Base-by-base conservation (phyloP, 2,888 invertebrate genomes). In the Tenthredo amoena region DNA sequence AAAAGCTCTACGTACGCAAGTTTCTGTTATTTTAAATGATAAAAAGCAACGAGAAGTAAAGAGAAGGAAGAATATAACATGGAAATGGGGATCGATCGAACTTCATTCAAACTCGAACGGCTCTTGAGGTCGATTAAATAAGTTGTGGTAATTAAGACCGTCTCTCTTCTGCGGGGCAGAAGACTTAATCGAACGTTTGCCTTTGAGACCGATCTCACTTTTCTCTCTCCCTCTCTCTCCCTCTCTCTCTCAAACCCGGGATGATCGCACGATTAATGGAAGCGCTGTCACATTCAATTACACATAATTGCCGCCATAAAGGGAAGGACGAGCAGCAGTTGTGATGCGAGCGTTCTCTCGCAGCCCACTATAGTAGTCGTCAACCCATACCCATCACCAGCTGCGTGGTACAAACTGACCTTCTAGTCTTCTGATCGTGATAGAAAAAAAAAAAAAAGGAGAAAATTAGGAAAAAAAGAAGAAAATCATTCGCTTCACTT, bases 261-360 rank as follows among this genome's bases (percentile, higher is more conserved):
- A 77, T 77, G 85, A 85, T 62, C 68, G 85, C 77, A 65, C 68
- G 85, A 58, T 77, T 62, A 77, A 76, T 76, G 77, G 85, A 65
- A 58, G 65, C 77, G 34, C 85, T 77, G 77, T 85, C 77, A 85
- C 62, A 85, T 77, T 77, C 85, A 85, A 85, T 85, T 85, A 85
- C 62, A 40, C 77, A 68, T 77, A 85, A 85, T 85, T 85, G 85
- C 77, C 43, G 40, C 62, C 21, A 62, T 65, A 65, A 84, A 85
- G 85, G 77, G 85, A 85, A 77, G 62, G 77, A 82, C 65, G 83
- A 62, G 34, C 81, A 81, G 34, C 62, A 62, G 81, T 40, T 62
- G 81, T 62, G 58, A 21, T 79, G 50, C 50, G 31, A 26, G 37
- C 58, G n/a, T 62, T 21, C 77, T 18, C 31, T 77, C 26, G 37